Evolutionary conservation across 2,888 invertebrate genomes (phyloP), one percentile per base, ranked within the genome.

Genomic region (Strigamia crassipes): DNA sequence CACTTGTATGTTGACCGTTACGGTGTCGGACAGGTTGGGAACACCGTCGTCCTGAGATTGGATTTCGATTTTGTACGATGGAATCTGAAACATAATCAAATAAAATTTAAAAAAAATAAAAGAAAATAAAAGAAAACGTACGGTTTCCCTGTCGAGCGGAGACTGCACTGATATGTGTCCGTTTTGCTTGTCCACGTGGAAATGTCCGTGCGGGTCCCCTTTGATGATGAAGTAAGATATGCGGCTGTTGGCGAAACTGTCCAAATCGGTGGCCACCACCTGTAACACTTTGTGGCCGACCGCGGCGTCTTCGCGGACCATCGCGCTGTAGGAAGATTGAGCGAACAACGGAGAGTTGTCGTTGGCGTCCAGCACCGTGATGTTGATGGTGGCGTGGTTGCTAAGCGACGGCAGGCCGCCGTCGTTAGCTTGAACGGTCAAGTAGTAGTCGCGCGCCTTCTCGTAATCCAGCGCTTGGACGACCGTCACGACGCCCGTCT

Each of bases 361-460:
- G 87, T 96, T 96, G 86, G 92, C 92, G 89, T 96, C 96, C 15
- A 91, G 89, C 21, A 96, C 91, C 9, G 95, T 93, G 84, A 97
- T 92, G 88, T 96, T 96, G 82, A 97, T 91, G 21, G 94, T 92
- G 5, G 96, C 94, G 84, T 94, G 93, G 88, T 95, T 95, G 87
- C 94, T 95, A 66, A 97, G 90, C 15, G 97, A 96, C 2, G 96
- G 96, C 18, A 91, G 90, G 9, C 97, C 97, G 0, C 94, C 94
- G 88, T 97, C 97, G 27, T 94, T 91, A 2, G 97, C 97, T 88
- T 96, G 94, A 84, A 96, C 93, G 0, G 96, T 96, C 81, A 97
- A 90, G 85, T 94, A 92, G 88, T 96, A 97, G 86, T 94, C 93
- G 84, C 92, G 92, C 0, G 94, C 93, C 84, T 93, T 91, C 89